These are phyloP conservation scores for Panthera uncia DNA, from an alignment of 2,113 vertebrate genomes.

Conservation along the genomic window DNA sequence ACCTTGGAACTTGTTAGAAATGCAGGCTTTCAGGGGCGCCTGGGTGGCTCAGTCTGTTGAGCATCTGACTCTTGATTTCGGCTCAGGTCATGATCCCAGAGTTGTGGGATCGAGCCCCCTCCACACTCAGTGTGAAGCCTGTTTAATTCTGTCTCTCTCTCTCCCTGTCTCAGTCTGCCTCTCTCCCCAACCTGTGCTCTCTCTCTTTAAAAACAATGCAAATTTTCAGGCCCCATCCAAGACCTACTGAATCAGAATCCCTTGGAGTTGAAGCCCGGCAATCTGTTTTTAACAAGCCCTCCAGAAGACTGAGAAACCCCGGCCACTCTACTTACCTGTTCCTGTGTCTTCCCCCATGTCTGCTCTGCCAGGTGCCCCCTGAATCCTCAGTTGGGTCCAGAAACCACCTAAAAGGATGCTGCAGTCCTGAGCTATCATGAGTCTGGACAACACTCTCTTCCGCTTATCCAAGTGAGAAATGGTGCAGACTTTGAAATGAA, in stretches of 20 bases:
- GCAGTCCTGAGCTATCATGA: background rate
- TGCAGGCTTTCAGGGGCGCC: no score
- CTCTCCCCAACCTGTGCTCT: no score
- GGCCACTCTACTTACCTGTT: accelerated
- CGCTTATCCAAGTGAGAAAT: background rate
- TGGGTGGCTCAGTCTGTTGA: no score
- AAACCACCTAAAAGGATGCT: background rate
- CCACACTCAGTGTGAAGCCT: no score
- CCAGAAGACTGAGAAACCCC: background rate
- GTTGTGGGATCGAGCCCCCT: no score
- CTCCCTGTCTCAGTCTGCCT: no score
- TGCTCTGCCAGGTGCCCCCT: background rate
- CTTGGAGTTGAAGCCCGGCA: no score
- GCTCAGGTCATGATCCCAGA: no score
- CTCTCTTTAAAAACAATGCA: no score
- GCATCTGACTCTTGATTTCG: no score
- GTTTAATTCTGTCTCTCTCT: no score
- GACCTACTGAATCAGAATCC: background rate
- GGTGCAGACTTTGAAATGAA: background rate
- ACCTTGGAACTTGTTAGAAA: background rate
- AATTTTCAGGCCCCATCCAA: background rate
- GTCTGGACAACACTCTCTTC: background rate
- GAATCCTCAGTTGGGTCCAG: background rate
- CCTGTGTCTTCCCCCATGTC: background rate
- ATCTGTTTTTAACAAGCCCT: background rate